A percentile compares a stretch with the other conserved stretches of the same genome.
These are phyloP conservation scores for Nephrotoma guestfalica DNA, from an alignment of 2,888 invertebrate species.

Conservation along the genomic window DNA sequence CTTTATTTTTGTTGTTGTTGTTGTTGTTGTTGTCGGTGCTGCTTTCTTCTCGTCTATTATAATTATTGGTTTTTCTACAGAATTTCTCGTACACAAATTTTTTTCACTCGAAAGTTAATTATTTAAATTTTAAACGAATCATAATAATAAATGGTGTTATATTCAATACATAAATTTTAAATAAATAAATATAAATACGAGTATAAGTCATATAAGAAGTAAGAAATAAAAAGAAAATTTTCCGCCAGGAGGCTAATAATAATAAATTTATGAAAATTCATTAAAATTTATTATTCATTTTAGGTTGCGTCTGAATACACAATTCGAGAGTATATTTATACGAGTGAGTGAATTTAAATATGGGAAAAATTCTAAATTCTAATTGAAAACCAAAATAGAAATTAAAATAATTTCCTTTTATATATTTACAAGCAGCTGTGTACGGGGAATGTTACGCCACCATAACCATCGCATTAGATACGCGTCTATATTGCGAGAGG, in stretches of 20 bases:
- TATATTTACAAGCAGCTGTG: background rate
- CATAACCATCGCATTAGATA: background rate
- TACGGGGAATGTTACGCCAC: background rate
- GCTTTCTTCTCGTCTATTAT: background rate
- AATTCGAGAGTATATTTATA: background rate
- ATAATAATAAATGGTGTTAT: background rate
- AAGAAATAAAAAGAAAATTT: background rate
- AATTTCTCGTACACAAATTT: background rate
- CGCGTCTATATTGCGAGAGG: background rate
- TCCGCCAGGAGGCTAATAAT: background rate
- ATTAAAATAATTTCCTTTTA: background rate
- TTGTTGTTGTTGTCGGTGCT: too few relatives aligned
- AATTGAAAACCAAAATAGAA: background rate
- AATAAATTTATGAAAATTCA: background rate
- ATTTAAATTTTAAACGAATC: background rate
- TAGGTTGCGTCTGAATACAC: background rate
- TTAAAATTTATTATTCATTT: background rate
- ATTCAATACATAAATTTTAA: background rate
- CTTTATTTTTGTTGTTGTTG: background rate
- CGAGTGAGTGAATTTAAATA: background rate
- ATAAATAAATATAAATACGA: too few relatives aligned
- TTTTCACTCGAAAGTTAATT: background rate
- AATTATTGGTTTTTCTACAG: background rate
- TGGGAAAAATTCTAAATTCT: background rate
- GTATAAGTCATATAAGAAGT: too few relatives aligned